Conservation (phyloP, 2,888 invertebrate species). For the Vanessa cardui region DNA sequence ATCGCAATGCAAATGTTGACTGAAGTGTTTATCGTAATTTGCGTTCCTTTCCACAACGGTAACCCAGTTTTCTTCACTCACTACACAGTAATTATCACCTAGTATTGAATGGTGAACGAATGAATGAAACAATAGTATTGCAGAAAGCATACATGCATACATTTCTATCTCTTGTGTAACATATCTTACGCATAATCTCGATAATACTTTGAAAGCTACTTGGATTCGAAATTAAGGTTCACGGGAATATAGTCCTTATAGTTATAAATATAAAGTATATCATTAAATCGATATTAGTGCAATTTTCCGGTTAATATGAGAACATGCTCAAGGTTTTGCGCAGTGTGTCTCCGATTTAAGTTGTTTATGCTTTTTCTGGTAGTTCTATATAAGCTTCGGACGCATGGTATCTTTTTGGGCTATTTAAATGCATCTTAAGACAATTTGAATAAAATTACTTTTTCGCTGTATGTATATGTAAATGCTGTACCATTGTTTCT, state of each 20-base stretch:
- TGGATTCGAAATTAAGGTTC: not conserved
- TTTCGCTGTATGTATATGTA: not conserved
- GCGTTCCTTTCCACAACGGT: conserved; percentile 28
- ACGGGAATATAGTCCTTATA: conserved; percentile 1
- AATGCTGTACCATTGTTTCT: no score
- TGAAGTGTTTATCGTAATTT: conserved; percentile 25
- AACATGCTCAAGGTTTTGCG: conserved; percentile 23
- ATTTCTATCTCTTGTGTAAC: conserved; percentile 36
- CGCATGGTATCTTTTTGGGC: not conserved
- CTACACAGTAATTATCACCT: conserved; percentile 36
- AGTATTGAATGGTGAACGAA: conserved; percentile 31
- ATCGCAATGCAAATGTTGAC: conserved; percentile 29
- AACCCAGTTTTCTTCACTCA: conserved; percentile 33
- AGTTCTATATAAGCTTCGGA: not conserved
- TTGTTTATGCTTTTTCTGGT: conserved; percentile 2
- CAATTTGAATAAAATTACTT: not conserved
- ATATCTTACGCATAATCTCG: conserved; percentile 27
- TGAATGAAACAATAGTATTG: conserved; percentile 37
- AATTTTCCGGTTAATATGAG: conserved; percentile 12
- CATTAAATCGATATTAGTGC: not conserved
- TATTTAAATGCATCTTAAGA: not conserved
- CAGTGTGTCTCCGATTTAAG: conserved; percentile 15
- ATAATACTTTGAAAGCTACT: conserved; percentile 21
- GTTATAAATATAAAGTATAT: not conserved
- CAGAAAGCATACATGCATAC: conserved; percentile 31